Evolutionary conservation across 2,888 invertebrate genomes (phyloP).

Genomic region (Volucella bombylans): DNA sequence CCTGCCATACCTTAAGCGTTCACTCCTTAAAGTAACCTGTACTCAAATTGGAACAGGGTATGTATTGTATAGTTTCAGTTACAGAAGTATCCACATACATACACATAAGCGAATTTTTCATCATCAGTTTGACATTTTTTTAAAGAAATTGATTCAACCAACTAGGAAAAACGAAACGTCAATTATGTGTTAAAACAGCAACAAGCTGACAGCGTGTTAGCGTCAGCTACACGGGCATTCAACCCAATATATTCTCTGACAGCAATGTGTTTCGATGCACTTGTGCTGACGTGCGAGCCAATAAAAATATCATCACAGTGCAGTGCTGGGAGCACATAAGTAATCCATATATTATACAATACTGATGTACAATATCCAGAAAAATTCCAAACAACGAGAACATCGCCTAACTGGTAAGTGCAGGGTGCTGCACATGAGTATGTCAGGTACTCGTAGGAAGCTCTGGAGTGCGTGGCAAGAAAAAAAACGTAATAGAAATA

Average conservation of each 20-base stretch:
- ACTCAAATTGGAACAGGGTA: too few species aligned
- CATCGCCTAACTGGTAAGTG: neutral
- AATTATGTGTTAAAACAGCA: neutral
- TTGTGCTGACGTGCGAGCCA: slow-evolving; percentile 31
- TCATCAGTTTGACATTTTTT: too few species aligned
- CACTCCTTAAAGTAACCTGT: too few species aligned
- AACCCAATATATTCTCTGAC: slow-evolving; percentile 13
- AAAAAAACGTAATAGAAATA: neutral
- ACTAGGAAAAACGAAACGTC: neutral
- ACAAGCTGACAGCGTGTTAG: slow-evolving; percentile 1
- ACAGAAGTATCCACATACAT: too few species aligned
- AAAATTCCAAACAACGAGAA: neutral
- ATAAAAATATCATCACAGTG: slow-evolving; percentile 35
- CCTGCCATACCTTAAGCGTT: too few species aligned
- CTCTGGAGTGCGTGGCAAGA: neutral
- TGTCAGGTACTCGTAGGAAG: neutral
- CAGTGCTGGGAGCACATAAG: neutral
- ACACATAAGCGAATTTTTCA: too few species aligned
- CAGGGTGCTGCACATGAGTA: neutral
- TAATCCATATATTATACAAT: neutral
- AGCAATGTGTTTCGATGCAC: slow-evolving; percentile 29
- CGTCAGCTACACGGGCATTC: slow-evolving; percentile 3
- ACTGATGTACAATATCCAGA: neutral
- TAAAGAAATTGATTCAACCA: too few species aligned
- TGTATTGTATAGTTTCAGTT: too few species aligned